These are phyloP conservation scores for Tyrannus savana DNA, from an alignment of 2,113 vertebrate species.

Conservation along the genomic window DNA sequence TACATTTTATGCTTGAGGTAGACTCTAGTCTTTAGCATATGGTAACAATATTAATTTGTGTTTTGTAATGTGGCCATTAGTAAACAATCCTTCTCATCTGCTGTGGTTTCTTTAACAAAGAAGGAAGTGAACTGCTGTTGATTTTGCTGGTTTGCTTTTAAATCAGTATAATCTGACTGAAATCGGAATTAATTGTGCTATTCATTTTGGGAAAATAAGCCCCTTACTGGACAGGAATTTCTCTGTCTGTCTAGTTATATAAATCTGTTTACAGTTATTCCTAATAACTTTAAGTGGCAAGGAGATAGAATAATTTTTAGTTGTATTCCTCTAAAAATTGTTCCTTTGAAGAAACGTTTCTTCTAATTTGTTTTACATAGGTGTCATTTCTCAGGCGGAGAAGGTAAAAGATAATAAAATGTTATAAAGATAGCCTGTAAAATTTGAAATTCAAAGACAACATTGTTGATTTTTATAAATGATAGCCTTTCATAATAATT, in stretches of 20 bases:
- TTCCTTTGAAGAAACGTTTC: neutral
- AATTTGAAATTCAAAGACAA: neutral
- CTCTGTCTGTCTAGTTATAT: conserved; percentile 40
- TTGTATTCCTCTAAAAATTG: conserved; percentile 27
- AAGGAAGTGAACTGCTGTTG: conserved; percentile 9
- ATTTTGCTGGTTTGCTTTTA: conserved; percentile 50
- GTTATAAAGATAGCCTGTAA: neutral
- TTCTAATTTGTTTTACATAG: neutral
- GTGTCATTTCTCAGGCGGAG: neutral
- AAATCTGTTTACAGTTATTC: conserved; percentile 62
- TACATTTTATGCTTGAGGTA: conserved; percentile 51
- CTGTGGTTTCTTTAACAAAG: conserved; percentile 33
- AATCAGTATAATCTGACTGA: conserved; percentile 24
- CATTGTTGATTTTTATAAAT: neutral
- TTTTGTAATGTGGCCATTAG: conserved; percentile 44
- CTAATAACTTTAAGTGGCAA: conserved; percentile 35
- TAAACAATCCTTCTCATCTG: conserved; percentile 14
- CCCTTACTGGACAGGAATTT: neutral
- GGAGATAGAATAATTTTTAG: neutral
- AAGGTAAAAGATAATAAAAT: neutral
- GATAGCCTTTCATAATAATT: neutral
- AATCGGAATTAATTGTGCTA: conserved; percentile 36
- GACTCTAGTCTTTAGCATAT: conserved; percentile 26
- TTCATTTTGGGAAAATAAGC: neutral
- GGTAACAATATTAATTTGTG: conserved; percentile 61